Percentiles rank a stretch among this genome's conserved stretches.
phyloP scores from a whole-genome alignment of 2,888 invertebrate genomes.

The Chorisops tibialis region DNA sequence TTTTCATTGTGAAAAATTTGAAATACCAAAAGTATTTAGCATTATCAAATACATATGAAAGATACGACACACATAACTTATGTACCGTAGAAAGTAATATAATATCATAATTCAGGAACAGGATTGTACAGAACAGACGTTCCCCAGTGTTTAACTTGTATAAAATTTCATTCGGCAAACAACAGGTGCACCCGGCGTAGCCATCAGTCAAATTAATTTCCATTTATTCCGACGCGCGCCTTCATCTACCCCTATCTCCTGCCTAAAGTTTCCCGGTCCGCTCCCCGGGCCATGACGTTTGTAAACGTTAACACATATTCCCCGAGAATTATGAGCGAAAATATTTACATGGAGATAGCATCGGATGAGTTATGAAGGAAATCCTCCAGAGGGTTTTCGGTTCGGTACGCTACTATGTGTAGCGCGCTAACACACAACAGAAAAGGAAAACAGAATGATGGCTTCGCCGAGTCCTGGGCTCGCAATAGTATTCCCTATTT shows the following conservation, averaged over 20 bases:
- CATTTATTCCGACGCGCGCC: slow-evolving; percentile 19
- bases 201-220: slow-evolving; percentile 33
- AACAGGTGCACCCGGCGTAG: slow-evolving; percentile 30
- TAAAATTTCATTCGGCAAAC: slow-evolving; percentile 29
- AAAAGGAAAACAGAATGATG: neutral
- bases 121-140: too few relatives aligned
- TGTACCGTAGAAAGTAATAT: too few relatives aligned
- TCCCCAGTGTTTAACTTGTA: slow-evolving; percentile 27
- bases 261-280: neutral
- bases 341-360: slow-evolving; percentile 32
- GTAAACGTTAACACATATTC: slow-evolving; percentile 29
- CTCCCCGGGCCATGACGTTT: neutral
- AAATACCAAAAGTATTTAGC: too few relatives aligned
- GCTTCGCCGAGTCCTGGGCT: neutral
- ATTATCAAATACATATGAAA: too few relatives aligned
- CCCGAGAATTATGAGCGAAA: slow-evolving; percentile 29
- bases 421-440: neutral
- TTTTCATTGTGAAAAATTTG: too few relatives aligned
- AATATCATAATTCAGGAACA: too few relatives aligned
- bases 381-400: slow-evolving; percentile 4
- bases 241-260: neutral
- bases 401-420: neutral
- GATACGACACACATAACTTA: too few relatives aligned
- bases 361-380: slow-evolving; percentile 20
- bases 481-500: slow-evolving; percentile 18